Evolutionary conservation across 2,113 vertebrate species (phyloP), one percentile per base, ranked within the genome.

Genomic region (Ginglymostoma cirratum): DNA sequence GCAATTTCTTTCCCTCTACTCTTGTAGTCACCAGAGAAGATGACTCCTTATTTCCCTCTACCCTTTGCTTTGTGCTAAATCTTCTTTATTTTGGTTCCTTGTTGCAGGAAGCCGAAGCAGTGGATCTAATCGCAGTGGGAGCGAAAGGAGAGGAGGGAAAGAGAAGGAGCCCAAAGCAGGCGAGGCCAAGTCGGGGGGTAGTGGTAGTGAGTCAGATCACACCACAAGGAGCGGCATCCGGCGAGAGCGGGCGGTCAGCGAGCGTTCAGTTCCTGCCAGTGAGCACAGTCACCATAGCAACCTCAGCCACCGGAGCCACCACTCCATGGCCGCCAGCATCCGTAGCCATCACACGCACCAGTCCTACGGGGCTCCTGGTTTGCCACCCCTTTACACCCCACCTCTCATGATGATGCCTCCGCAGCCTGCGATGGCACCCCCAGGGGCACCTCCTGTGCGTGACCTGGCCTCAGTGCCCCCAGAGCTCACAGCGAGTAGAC

Each of bases 401-500:
- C 97, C 98, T 95, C 96, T 98, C 97, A 97, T 98, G 97, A 97
- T 98, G 98, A 97, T 98, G 98, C 97, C 98, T 96, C 98, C 98
- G 7, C 98, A 96, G 0, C 96, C 97, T 0, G 97, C 97, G 83
- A 97, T 98, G 98, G 98, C 98, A 55, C 97, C 98, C 38, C 97
- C 98, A 0, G 98, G 99, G 38, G 98, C 99, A 0, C 99, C 99
- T 0, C 98, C 98, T 0, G 98, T 97, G 96, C 98, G 98, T 92
- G 99, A 98, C 97, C 98, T 99, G 96, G 97, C 98, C 96, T 98
- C 98, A 0, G 98, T 99, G 97, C 99, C 99, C 96, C 98, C 99
- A 0, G 99, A 99, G 98, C 98, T 99, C 97, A 99, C 98, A 6
- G 98, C 98, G 96, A 99, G 99, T 96, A 98, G 98, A 97, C 98